Percentiles rank a stretch among this genome's conserved stretches.
Evolutionary conservation across 2,797 vertebrate species (phyloP).

Genomic region (Sebastes wilsoni): DNA sequence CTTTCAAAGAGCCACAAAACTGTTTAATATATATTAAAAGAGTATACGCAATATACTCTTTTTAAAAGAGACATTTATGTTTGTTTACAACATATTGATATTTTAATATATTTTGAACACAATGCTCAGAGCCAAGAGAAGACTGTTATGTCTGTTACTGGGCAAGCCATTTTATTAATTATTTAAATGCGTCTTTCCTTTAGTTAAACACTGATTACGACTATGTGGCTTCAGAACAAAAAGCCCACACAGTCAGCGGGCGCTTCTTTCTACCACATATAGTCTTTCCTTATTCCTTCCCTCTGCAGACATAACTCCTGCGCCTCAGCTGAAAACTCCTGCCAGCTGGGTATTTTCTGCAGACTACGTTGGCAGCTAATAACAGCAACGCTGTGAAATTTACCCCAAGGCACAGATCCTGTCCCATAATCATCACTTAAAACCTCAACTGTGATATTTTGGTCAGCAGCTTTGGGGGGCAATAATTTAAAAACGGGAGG

Average conservation of each 20-base stretch:
- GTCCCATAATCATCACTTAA: slow-evolving; percentile 53
- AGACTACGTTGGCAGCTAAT: slow-evolving; percentile 43
- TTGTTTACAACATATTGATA: slow-evolving; percentile 11
- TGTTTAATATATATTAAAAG: slow-evolving; percentile 10
- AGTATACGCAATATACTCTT: not conserved
- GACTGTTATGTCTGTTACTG: slow-evolving; percentile 8
- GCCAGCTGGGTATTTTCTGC: slow-evolving; percentile 40
- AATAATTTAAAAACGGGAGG: slow-evolving; percentile 19
- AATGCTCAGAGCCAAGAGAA: slow-evolving; percentile 9
- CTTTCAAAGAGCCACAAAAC: not conserved
- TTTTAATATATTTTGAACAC: slow-evolving; percentile 39
- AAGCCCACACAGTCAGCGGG: not conserved
- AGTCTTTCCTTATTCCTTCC: slow-evolving; percentile 6
- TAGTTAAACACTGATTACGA: not conserved
- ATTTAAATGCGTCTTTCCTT: not conserved
- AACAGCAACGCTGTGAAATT: slow-evolving; percentile 33
- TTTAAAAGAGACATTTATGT: slow-evolving; percentile 14
- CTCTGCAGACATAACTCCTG: slow-evolving; percentile 20
- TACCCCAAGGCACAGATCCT: slow-evolving; percentile 24
- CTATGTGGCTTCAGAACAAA: not conserved
- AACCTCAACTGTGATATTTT: slow-evolving; percentile 33
- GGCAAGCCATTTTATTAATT: not conserved
- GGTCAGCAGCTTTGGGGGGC: slow-evolving; percentile 50
- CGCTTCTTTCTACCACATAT: not conserved
- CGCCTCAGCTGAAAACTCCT: slow-evolving; percentile 52